phyloP scores from a whole-genome alignment of 2,797 vertebrate genomes.

The Synanceia verrucosa region DNA sequence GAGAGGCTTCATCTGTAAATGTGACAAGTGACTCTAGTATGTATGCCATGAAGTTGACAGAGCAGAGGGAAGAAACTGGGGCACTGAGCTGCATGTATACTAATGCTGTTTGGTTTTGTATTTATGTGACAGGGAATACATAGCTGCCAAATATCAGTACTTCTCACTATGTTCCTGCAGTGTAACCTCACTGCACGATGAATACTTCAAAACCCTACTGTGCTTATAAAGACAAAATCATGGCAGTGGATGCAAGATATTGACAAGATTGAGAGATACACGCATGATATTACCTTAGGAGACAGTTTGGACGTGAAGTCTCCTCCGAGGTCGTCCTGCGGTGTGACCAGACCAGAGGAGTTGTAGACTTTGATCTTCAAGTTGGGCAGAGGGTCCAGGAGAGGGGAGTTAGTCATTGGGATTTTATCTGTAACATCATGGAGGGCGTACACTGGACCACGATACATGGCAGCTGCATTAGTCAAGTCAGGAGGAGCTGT shows the following conservation, averaged over 20 bases:
- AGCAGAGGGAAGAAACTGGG: conserved; percentile 57
- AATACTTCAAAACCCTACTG: neutral
- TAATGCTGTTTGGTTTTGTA: conserved; percentile 44
- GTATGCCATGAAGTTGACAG: conserved; percentile 42
- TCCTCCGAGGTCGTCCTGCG: conserved; percentile 92
- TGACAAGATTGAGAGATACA: neutral
- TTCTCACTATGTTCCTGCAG: conserved; percentile 4
- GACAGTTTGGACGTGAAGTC: conserved; percentile 93
- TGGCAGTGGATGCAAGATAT: neutral
- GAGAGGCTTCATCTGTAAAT: conserved; percentile 48
- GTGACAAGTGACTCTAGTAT: conserved; percentile 46
- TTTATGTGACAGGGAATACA: conserved; percentile 38
- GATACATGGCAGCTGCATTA: conserved; percentile 93
- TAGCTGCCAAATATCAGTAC: conserved; percentile 1
- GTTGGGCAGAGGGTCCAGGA: conserved; percentile 92
- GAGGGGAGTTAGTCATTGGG: conserved; percentile 95
- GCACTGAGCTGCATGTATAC: conserved; percentile 49
- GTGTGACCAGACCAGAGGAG: conserved; percentile 89
- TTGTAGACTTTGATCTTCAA: conserved; percentile 96
- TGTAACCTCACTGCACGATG: conserved; percentile 5
- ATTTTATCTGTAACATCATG: conserved; percentile 96
- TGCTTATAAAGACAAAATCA: neutral
- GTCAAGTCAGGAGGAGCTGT: conserved; percentile 93
- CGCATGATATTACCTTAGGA: conserved; percentile 78
- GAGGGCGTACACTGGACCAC: conserved; percentile 92